A percentile compares a stretch with the other conserved stretches of the same genome.
These are phyloP conservation scores for Cochlearius cochlearius DNA, from an alignment of 2,113 vertebrate genomes.

Conservation along the genomic window DNA sequence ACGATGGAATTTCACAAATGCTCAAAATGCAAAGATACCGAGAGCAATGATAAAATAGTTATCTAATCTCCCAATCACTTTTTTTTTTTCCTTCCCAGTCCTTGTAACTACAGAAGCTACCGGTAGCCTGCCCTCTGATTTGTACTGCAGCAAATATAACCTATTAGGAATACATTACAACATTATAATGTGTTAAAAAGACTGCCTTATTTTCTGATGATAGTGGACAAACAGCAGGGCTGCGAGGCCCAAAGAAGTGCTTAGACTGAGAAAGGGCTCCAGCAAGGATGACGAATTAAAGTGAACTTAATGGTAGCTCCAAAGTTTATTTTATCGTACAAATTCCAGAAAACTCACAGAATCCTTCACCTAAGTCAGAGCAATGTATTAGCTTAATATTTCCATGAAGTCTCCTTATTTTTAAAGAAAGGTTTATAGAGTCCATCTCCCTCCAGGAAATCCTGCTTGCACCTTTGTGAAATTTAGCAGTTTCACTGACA, in stretches of 20 bases:
- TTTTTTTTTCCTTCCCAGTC: background rate
- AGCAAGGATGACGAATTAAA: background rate
- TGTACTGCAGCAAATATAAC: background rate
- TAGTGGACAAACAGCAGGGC: background rate
- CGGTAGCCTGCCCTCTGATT: background rate
- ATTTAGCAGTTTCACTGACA: background rate
- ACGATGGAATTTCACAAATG: background rate
- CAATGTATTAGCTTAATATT: background rate
- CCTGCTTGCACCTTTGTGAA: background rate
- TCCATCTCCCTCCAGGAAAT: background rate
- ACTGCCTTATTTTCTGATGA: background rate
- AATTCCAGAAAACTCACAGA: background rate
- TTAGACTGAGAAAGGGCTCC: background rate
- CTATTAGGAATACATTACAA: background rate
- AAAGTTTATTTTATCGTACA: background rate
- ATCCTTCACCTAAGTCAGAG: background rate
- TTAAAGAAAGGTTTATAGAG: background rate
- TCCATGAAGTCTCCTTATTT: background rate
- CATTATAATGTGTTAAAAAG: background rate
- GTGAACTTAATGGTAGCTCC: background rate
- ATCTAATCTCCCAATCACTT: background rate
- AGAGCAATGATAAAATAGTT: background rate
- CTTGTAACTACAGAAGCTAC: background rate
- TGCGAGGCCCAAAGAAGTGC: background rate
- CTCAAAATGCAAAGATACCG: background rate